These are phyloP conservation scores for Pagetopsis macropterus DNA, from an alignment of 2,797 vertebrate species.

Conservation along the genomic window DNA sequence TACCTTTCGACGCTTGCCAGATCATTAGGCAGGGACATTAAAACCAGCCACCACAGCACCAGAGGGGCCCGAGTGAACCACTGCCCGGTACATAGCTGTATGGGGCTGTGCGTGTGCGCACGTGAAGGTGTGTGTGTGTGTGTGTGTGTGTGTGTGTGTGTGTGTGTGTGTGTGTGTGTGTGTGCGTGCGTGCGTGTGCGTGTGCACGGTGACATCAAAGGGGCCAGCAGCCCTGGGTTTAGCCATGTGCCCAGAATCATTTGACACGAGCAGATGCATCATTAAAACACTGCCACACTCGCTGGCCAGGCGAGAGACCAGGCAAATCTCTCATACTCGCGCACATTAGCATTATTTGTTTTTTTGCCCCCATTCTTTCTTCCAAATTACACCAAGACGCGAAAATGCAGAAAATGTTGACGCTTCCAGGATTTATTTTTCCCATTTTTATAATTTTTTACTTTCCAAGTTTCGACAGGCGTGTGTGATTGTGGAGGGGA, in stretches of 20 bases:
- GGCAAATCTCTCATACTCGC: conserved; percentile 65
- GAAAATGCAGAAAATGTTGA: conserved; percentile 50
- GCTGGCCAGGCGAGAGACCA: conserved; percentile 71
- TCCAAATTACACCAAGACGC: conserved; percentile 69
- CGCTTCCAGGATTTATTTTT: conserved; percentile 32
- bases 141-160: conserved; percentile 46
- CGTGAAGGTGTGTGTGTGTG: conserved; percentile 39
- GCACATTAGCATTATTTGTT: conserved; percentile 64
- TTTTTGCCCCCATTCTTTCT: conserved; percentile 37
- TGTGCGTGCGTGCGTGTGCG: conserved; percentile 35
- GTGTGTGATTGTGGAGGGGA: conserved; percentile 62
- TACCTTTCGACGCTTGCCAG: conserved; percentile 87
- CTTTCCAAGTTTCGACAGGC: conserved; percentile 65
- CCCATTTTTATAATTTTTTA: conserved; percentile 48
- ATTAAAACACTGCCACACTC: conserved; percentile 84
- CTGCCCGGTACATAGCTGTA: conserved; percentile 77
- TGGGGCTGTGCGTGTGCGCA: conserved; percentile 51
- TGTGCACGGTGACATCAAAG: conserved; percentile 84
- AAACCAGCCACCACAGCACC: conserved; percentile 85
- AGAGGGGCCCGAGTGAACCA: conserved; percentile 82
- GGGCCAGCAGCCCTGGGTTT: conserved; percentile 80
- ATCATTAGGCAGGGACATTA: conserved; percentile 89
- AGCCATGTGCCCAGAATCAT: conserved; percentile 85
- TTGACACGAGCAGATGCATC: conserved; percentile 87
- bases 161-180: conserved; percentile 3